phyloP scores from a whole-genome alignment of 37 sponge, comb jelly and placozoan species.

The Agelas oroides region DNA sequence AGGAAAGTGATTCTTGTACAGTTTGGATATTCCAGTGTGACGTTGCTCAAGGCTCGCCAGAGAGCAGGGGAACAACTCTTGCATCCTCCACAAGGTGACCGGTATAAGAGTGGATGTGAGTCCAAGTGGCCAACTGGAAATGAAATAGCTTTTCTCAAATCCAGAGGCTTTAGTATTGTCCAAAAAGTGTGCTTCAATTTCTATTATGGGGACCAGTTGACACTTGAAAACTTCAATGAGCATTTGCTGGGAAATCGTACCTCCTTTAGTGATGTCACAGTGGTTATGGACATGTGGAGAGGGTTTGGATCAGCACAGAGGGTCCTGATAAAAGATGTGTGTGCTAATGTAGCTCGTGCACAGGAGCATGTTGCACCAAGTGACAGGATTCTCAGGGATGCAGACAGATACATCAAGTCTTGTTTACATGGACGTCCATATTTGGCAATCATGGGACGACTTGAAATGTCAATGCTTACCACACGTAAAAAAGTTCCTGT shows the following conservation, averaged over 20 bases:
- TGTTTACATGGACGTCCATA: constrained; percentile 1
- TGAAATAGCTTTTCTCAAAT: constrained; percentile 8
- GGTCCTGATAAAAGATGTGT: constrained; percentile 22
- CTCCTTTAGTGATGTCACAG: constrained; percentile 3
- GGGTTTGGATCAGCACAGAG: constrained; percentile 43
- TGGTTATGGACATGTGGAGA: constrained; percentile 50
- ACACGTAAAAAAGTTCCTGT: constrained; percentile 12
- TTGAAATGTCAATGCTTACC: constrained; percentile 42
- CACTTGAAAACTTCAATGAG: constrained; percentile 24
- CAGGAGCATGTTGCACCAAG: constrained; percentile 35
- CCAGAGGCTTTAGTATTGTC: constrained; percentile 22
- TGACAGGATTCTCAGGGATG: constrained; percentile 1
- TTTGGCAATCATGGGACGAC: constrained; percentile 44
- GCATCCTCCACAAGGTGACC: not conserved
- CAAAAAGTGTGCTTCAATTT: constrained; percentile 42
- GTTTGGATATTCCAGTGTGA: constrained; percentile 23
- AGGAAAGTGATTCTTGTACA: constrained; percentile 23
- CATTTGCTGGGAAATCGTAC: constrained; percentile 22
- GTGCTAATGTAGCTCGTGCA: not conserved
- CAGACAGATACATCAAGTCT: constrained; percentile 12
- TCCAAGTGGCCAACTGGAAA: constrained; percentile 17
- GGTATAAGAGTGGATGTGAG: constrained; percentile 31
- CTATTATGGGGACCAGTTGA: constrained; percentile 39
- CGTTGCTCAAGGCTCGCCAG: constrained; percentile 13
- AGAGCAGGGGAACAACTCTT: constrained; percentile 1